These are phyloP conservation scores for Planiliza haematocheilus DNA, from an alignment of 2,113 vertebrate species.

Conservation along the genomic window DNA sequence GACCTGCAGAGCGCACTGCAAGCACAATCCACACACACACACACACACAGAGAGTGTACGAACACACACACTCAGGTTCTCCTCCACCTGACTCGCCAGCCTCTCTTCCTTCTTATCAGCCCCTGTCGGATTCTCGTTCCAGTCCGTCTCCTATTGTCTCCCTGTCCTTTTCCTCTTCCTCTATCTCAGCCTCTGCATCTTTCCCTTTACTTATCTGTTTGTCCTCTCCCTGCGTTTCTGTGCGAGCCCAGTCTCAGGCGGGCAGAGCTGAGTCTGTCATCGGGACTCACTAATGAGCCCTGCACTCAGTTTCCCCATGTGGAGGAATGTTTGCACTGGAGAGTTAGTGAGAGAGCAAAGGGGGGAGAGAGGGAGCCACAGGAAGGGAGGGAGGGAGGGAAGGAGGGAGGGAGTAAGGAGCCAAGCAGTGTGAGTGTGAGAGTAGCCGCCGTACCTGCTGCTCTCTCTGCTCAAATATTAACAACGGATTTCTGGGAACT, in stretches of 20 bases:
- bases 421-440: slow-evolving; percentile 58
- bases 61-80: slow-evolving; percentile 1
- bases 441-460: slow-evolving; percentile 75
- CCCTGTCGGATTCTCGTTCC: neutral
- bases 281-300: slow-evolving; percentile 72
- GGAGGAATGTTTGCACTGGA: slow-evolving; percentile 73
- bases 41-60: too few species aligned
- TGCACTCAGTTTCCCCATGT: slow-evolving; percentile 65
- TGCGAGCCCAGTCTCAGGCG: slow-evolving; percentile 53
- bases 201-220: neutral
- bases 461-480: slow-evolving; percentile 77
- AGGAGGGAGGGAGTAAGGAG: slow-evolving; percentile 33
- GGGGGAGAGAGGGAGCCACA: slow-evolving; percentile 28
- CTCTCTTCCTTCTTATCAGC: neutral
- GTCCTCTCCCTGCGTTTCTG: slow-evolving; percentile 27
- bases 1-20: slow-evolving; percentile 37
- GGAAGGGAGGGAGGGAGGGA: slow-evolving; percentile 15
- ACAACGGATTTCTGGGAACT: slow-evolving; percentile 65
- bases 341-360: slow-evolving; percentile 57
- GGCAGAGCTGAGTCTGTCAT: slow-evolving; percentile 69
- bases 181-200: neutral
- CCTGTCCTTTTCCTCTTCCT: neutral
- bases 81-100: neutral
- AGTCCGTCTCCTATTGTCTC: slow-evolving; percentile 3
- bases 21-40: neutral